These are phyloP conservation scores for Ptilodon capucinus DNA, from an alignment of 2,888 invertebrate species.

Conservation along the genomic window DNA sequence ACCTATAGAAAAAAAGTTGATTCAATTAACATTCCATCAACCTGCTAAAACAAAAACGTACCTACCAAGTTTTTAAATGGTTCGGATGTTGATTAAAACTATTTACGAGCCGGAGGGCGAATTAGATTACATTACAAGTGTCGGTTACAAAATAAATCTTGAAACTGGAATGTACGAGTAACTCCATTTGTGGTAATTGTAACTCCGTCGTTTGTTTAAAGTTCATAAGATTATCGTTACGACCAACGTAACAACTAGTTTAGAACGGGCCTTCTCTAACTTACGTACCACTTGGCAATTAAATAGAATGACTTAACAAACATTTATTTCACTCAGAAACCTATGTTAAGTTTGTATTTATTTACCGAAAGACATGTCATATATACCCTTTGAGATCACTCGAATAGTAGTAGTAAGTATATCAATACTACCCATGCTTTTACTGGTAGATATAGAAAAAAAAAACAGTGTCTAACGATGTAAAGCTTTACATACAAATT, in stretches of 20 bases:
- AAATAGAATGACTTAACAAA: too few species aligned
- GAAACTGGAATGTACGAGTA: conserved; percentile 23
- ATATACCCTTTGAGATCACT: too few species aligned
- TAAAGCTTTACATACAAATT: too few species aligned
- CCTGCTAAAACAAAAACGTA: conserved; percentile 14
- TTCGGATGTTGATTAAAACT: conserved; percentile 23
- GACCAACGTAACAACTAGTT: neutral
- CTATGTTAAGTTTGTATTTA: too few species aligned
- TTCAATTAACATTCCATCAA: conserved; percentile 18
- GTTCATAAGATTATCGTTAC: conserved; percentile 24
- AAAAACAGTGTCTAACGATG: too few species aligned
- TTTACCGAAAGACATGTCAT: too few species aligned
- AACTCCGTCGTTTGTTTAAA: conserved; percentile 23
- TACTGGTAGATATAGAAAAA: too few species aligned
- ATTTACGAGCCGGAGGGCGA: conserved; percentile 22
- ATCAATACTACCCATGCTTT: too few species aligned
- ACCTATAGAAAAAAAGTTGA: conserved; percentile 3
- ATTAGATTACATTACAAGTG: conserved; percentile 24
- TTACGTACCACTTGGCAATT: neutral
- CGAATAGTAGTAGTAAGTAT: too few species aligned
- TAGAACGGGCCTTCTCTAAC: neutral
- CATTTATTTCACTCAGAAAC: too few species aligned
- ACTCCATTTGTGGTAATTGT: conserved; percentile 17
- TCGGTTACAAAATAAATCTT: conserved; percentile 22
- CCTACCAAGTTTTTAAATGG: conserved; percentile 8